Evolutionary conservation across 2,797 vertebrate species (phyloP).

Genomic region (Chloroceryle inda): DNA sequence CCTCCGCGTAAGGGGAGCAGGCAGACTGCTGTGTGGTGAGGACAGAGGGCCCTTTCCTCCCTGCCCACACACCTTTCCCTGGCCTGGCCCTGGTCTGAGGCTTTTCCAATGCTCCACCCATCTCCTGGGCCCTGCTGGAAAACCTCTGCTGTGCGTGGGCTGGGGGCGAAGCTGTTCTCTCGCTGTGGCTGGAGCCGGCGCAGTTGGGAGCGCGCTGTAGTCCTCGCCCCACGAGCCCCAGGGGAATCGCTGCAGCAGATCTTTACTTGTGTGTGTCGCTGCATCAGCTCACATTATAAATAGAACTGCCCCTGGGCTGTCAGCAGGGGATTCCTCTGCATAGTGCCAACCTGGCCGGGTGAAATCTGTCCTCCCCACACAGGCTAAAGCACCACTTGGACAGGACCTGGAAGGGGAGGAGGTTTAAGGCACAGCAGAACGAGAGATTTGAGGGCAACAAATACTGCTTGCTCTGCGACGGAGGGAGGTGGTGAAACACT

Average conservation of each 20-base stretch:
- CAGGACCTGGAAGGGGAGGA: neutral
- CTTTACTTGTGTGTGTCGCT: neutral
- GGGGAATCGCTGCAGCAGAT: neutral
- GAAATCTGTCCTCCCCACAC: neutral
- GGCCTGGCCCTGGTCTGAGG: accelerated
- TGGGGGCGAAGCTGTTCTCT: neutral
- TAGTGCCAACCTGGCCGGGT: neutral
- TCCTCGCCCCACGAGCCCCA: neutral
- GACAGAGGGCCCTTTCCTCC: neutral
- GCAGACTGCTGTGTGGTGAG: accelerated
- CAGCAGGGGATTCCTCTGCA: neutral
- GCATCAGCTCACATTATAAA: neutral
- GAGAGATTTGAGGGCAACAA: neutral
- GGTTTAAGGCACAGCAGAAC: neutral
- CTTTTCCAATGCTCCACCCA: accelerated
- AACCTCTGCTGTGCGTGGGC: neutral
- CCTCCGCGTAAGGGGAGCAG: accelerated
- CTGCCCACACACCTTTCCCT: neutral
- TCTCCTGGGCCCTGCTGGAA: neutral
- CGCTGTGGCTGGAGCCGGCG: neutral
- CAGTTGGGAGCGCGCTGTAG: neutral
- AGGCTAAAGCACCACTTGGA: neutral
- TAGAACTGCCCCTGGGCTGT: neutral
- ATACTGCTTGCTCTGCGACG: accelerated
- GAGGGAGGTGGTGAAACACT: neutral